Base-by-base conservation (phyloP, 2,888 invertebrate genomes). In the Lasius platythorax region DNA sequence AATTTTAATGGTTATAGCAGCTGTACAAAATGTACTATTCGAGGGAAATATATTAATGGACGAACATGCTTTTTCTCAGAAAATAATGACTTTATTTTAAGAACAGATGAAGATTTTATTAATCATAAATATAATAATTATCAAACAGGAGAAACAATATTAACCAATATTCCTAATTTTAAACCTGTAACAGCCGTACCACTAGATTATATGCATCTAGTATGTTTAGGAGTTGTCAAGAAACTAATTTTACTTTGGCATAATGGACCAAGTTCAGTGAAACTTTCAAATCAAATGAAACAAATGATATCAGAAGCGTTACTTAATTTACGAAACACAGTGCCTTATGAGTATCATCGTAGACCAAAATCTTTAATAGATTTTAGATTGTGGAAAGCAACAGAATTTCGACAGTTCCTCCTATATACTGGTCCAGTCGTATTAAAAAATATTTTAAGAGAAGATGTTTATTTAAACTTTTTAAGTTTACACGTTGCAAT, bases 161-260 rank as follows among this genome's bases (percentile, higher is more conserved):
- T 70, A 53, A 53, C 1, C 0, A n/a, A 56, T 12, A 56, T 72
- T 23, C 56, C 56, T 53, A 53, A 53, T 53, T 70, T 70, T 53
- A 70, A 70, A 43, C 28, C 43, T 67, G 43, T 53, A 70, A 50
- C 30, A 70, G 23, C 8, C 0, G 37, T 72, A 37, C 70, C 50
- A 0, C 6, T 70, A 0, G 70, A 53, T 53, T 70, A n/a, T 4
- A 67, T 67, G 18, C 67, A 67, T 8, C 23, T 67, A 67, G 46
- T 67, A 0, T 68, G 68, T 9, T 68, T 70, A 33, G 70, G 33
- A 72, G 37, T 72, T 37, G 28, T 58, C 8, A 72, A 72, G 30
- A 58, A 72, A 72, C 3, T 72, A 15, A 72, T 72, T 56, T 72
- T 72, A 56, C 30, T 72, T 40, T 72, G 37, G 56, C 50, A 40